Conservation (phyloP, 1,140 invertebrate genomes). For the Platyura marginata region DNA sequence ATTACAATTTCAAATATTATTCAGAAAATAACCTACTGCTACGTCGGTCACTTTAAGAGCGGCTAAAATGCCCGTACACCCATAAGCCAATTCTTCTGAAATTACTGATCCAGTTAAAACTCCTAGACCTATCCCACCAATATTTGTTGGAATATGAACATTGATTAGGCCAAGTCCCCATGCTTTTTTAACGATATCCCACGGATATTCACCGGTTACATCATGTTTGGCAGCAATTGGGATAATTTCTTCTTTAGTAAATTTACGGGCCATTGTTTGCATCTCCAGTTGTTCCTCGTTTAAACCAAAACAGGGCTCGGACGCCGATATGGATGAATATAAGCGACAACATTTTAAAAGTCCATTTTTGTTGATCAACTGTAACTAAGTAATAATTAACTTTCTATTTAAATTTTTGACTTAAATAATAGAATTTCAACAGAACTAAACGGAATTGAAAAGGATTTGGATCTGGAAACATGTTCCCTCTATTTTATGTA, state of each 20-base stretch:
- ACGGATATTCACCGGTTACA: constrained; percentile 80
- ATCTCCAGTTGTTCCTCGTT: constrained; percentile 68
- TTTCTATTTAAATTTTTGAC: too few species aligned
- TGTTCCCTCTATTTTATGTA: too few species aligned
- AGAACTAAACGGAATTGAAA: too few species aligned
- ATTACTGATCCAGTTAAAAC: constrained; percentile 73
- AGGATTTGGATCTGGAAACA: too few species aligned
- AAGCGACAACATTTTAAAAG: too few species aligned
- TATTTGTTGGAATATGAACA: constrained; percentile 55
- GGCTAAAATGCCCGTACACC: constrained; percentile 84
- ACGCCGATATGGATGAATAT: too few species aligned
- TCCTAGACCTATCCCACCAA: constrained; percentile 56
- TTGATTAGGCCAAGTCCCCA: constrained; percentile 81
- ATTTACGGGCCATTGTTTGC: constrained; percentile 77
- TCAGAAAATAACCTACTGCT: constrained; percentile 44
- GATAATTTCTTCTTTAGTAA: constrained; percentile 80
- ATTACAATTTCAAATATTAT: neutral
- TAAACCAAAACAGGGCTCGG: constrained; percentile 27
- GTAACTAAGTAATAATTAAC: too few species aligned
- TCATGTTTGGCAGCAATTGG: constrained; percentile 82
- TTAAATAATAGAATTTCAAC: too few species aligned
- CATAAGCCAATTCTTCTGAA: constrained; percentile 83
- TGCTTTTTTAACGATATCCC: constrained; percentile 89
- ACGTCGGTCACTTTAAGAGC: constrained; percentile 78
- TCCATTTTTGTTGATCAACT: too few species aligned